Conservation (phyloP, 2,888 invertebrate genomes). For the Lathronympha strigana region DNA sequence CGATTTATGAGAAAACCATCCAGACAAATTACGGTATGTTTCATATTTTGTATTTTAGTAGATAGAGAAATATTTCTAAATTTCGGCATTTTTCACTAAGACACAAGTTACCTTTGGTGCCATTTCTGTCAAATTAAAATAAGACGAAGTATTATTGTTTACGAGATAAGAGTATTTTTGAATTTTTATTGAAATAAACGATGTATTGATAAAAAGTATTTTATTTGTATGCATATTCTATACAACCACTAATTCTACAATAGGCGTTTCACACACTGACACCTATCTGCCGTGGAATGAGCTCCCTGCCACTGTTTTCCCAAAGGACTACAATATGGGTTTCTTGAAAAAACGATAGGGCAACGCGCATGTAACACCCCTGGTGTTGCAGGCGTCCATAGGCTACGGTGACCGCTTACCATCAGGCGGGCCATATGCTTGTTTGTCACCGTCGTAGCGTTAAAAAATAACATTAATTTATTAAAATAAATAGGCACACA, state of each 20-base stretch:
- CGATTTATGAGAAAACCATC: background rate
- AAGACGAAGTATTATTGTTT: conserved; percentile 40
- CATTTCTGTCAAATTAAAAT: conserved; percentile 33
- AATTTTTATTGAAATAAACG: conserved; percentile 38
- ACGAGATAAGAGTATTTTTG: conserved; percentile 33
- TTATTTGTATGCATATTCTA: conserved; percentile 26
- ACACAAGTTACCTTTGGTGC: conserved; percentile 39
- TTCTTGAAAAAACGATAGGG: too few relatives aligned
- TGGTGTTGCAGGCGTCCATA: too few relatives aligned
- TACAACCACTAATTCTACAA: background rate
- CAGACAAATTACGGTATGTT: background rate
- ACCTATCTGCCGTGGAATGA: too few relatives aligned
- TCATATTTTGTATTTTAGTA: conserved; percentile 20
- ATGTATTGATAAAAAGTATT: conserved; percentile 27
- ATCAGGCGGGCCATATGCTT: too few relatives aligned
- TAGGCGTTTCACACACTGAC: background rate
- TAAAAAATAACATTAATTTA: too few relatives aligned
- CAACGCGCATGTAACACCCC: too few relatives aligned
- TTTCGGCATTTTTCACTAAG: conserved; percentile 28
- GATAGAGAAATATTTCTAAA: conserved; percentile 28
- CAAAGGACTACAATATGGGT: too few relatives aligned
- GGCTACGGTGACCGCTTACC: too few relatives aligned
- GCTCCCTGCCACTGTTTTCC: too few relatives aligned
- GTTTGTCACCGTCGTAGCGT: too few relatives aligned
- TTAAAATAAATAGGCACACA: too few relatives aligned